Evolutionary conservation across 2,888 invertebrate species (phyloP).

Genomic region (Elegia similella): DNA sequence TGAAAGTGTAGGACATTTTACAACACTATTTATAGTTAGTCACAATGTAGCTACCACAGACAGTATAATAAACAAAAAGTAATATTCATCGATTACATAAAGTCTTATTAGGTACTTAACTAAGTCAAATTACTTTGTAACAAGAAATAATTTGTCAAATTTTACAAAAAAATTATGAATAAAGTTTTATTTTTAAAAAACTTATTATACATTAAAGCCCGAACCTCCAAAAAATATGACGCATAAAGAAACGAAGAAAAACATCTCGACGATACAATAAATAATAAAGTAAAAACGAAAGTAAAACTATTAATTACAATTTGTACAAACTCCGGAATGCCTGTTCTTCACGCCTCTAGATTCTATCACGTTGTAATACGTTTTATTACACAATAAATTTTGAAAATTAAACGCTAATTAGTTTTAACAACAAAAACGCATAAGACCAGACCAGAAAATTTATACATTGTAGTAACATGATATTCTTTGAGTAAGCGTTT

Average conservation of each 20-base stretch:
- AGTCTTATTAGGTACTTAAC: too few species aligned
- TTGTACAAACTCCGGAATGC: conserved; percentile 34
- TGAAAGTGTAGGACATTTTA: too few species aligned
- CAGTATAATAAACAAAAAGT: too few species aligned
- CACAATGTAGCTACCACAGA: too few species aligned
- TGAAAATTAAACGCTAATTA: conserved; percentile 41
- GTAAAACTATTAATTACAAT: conserved; percentile 14
- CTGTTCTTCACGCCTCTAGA: conserved; percentile 40
- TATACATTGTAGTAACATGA: conserved; percentile 12
- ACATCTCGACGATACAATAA: conserved; percentile 13
- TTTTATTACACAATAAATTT: conserved; percentile 31
- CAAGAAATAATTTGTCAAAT: too few species aligned
- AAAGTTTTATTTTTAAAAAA: too few species aligned
- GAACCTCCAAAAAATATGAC: too few species aligned
- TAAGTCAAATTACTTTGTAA: too few species aligned
- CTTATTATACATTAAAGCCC: too few species aligned
- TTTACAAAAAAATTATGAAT: too few species aligned
- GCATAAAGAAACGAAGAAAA: background rate
- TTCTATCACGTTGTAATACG: conserved; percentile 22
- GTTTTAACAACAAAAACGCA: conserved; percentile 33
- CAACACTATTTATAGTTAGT: too few species aligned
- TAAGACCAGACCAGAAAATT: conserved; percentile 34
- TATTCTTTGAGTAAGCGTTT: background rate
- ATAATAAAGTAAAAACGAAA: conserved; percentile 18
- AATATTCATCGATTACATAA: too few species aligned